A percentile compares a stretch with the other conserved stretches of the same genome.
Conservation (phyloP, 1,140 invertebrate genomes). For the Heliconius melpomene region DNA sequence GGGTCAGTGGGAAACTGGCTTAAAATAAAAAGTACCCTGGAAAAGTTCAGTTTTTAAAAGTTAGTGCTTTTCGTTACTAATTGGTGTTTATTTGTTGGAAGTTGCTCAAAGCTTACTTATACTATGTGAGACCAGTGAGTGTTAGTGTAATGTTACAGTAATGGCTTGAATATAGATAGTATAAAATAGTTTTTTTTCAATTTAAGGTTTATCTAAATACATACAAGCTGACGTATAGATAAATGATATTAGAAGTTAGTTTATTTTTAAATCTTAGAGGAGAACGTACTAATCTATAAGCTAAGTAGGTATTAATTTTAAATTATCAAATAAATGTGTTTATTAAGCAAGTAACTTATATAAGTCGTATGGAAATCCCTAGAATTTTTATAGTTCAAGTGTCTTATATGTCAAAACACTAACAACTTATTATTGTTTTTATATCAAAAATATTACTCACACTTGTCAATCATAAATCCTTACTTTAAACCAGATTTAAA, state of each 20-base stretch:
- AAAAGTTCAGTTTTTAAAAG: slow-evolving; percentile 3
- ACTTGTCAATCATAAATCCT: slow-evolving; percentile 12
- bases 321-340: no score
- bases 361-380: no score
- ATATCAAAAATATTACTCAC: not conserved
- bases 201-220: no score
- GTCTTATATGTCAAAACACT: not conserved
- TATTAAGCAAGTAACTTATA: no score
- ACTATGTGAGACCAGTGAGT: not conserved
- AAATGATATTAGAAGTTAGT: no score
- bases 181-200: no score
- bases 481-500: slow-evolving; percentile 8
- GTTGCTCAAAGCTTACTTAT: not conserved
- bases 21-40: not conserved
- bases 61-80: slow-evolving; percentile 5
- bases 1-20: slow-evolving; percentile 17
- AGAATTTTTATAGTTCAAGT: not conserved
- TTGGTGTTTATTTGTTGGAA: slow-evolving; percentile 1
- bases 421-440: not conserved
- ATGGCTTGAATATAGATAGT: no score
- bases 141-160: not conserved
- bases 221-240: no score
- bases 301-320: no score
- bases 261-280: no score
- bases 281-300: no score